Evolutionary conservation across 2,888 invertebrate species (phyloP).

Genomic region (Lasioglossum pauxillum): DNA sequence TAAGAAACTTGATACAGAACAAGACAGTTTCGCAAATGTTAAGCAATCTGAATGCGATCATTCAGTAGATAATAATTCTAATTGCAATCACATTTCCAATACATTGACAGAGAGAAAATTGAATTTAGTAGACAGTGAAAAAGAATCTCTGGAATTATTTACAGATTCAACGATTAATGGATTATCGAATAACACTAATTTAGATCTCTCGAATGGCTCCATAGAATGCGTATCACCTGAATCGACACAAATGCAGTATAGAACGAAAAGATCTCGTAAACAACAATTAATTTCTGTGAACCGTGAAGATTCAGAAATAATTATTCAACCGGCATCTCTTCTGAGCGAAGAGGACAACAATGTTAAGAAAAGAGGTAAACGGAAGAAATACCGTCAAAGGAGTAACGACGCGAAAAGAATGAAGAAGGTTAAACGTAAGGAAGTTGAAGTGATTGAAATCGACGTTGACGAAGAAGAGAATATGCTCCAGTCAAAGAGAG

Average conservation of each 20-base stretch:
- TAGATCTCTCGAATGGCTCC: conserved; percentile 52
- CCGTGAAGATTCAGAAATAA: conserved; percentile 82
- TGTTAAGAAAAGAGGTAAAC: conserved; percentile 71
- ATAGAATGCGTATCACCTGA: conserved; percentile 43
- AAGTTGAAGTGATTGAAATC: conserved; percentile 80
- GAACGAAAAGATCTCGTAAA: conserved; percentile 80
- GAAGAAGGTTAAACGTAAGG: conserved; percentile 65
- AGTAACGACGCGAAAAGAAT: conserved; percentile 61
- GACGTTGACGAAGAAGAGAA: conserved; percentile 78
- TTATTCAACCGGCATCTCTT: conserved; percentile 81
- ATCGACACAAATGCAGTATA: conserved; percentile 48
- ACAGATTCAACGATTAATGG: conserved; percentile 33
- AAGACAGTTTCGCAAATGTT: conserved; percentile 30
- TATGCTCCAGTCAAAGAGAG: conserved; percentile 49
- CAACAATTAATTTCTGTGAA: conserved; percentile 82
- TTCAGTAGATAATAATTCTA: conserved; percentile 17
- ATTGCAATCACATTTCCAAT: conserved; percentile 28
- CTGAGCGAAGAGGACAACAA: conserved; percentile 72
- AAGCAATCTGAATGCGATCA: conserved; percentile 27
- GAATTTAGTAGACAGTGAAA: conserved; percentile 50
- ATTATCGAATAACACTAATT: conserved; percentile 39
- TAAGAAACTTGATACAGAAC: conserved; percentile 36
- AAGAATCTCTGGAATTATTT: conserved; percentile 53
- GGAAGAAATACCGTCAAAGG: conserved; percentile 77
- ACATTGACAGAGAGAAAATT: conserved; percentile 46